phyloP scores from a whole-genome alignment of 2,888 invertebrate genomes.

The Stramonita haemastoma region DNA sequence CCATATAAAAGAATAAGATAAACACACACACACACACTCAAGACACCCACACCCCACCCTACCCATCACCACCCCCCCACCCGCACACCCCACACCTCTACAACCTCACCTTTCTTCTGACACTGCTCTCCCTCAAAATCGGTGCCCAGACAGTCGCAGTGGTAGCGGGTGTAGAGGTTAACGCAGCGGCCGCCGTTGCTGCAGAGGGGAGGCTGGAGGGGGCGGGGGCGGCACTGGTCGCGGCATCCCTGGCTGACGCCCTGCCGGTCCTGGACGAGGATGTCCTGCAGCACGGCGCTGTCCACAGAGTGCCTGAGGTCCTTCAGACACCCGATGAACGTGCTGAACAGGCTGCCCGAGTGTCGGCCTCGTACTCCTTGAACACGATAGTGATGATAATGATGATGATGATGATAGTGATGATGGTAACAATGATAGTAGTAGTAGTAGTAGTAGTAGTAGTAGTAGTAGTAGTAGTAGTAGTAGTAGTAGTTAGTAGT shows the following conservation, averaged over 20 bases:
- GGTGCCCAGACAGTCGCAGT: slow-evolving; percentile 95
- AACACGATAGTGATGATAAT: neutral
- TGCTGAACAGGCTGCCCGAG: slow-evolving; percentile 34
- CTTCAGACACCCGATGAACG: slow-evolving; percentile 66
- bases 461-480: too few relatives aligned
- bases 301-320: slow-evolving; percentile 57
- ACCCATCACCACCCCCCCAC: neutral
- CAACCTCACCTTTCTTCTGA: slow-evolving; percentile 89
- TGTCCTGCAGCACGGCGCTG: slow-evolving; percentile 50
- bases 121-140: slow-evolving; percentile 94
- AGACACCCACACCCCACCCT: too few relatives aligned
- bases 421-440: too few relatives aligned
- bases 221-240: slow-evolving; percentile 80
- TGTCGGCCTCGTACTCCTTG: slow-evolving; percentile 1
- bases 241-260: slow-evolving; percentile 84
- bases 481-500: too few relatives aligned
- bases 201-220: slow-evolving; percentile 73
- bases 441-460: too few relatives aligned
- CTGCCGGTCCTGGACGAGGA: slow-evolving; percentile 50
- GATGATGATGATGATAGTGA: too few relatives aligned
- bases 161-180: slow-evolving; percentile 92
- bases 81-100: neutral
- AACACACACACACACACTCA: too few relatives aligned
- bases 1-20: too few relatives aligned
- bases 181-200: slow-evolving; percentile 94